Conservation (phyloP, 2,797 vertebrate genomes). For the Cryptoprocta ferox region DNA sequence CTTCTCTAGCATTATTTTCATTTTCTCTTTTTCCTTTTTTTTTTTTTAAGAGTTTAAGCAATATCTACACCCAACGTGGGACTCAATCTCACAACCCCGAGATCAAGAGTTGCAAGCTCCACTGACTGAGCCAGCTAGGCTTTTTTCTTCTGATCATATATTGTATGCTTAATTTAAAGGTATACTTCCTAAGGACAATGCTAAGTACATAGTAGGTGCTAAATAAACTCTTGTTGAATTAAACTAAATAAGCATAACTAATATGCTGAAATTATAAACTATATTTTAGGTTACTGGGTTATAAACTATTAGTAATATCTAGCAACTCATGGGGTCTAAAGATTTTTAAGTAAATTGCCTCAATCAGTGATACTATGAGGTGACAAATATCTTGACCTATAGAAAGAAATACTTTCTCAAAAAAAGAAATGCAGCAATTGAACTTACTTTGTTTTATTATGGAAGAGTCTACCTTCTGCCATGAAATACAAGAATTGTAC, state of each 20-base stretch:
- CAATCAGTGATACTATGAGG: not conserved
- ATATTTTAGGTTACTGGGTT: not conserved
- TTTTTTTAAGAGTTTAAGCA: not conserved
- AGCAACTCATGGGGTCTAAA: not conserved
- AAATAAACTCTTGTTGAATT: not conserved
- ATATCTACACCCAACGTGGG: not conserved
- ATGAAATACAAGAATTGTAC: constrained; percentile 46
- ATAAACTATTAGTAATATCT: constrained; percentile 35
- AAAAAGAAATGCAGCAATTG: not conserved
- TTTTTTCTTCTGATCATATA: not conserved
- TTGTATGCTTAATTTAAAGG: constrained; percentile 27
- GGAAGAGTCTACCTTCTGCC: constrained; percentile 16
- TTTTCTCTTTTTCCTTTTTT: not conserved
- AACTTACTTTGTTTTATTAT: constrained; percentile 52
- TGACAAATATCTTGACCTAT: not conserved
- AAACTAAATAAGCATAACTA: constrained; percentile 19
- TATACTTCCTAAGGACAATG: not conserved
- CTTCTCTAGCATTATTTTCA: not conserved
- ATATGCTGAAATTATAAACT: not conserved
- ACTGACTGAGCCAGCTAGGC: not conserved
- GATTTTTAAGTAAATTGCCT: not conserved
- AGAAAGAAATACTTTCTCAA: not conserved
- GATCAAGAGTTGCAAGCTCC: not conserved
- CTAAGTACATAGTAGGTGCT: not conserved
- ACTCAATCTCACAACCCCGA: not conserved